phyloP scores from a whole-genome alignment of 1,140 invertebrate genomes.

The Trachymyrmex cornetzi region DNA sequence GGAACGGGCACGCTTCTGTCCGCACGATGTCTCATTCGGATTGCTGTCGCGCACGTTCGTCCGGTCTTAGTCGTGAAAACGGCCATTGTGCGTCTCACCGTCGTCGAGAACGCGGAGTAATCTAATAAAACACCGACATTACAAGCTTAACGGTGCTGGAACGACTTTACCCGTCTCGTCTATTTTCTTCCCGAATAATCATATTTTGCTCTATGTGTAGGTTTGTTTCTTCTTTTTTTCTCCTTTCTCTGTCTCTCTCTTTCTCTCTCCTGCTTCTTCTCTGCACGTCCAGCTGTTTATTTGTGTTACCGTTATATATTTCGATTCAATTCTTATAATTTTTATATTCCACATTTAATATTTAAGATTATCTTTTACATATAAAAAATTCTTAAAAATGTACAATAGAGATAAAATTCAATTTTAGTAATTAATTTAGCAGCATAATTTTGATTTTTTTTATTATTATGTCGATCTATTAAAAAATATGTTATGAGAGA shows the following conservation, averaged over 20 bases:
- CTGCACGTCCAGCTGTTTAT: neutral
- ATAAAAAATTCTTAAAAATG: neutral
- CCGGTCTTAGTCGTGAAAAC: conserved; percentile 33
- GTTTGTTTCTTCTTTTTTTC: neutral
- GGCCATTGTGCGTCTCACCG: conserved; percentile 17
- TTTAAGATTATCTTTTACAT: neutral
- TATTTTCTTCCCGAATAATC: conserved; percentile 29
- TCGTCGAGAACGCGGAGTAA: conserved; percentile 31
- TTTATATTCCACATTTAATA: neutral
- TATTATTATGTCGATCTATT: neutral
- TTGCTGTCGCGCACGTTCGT: conserved; percentile 52
- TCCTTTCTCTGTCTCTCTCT: neutral
- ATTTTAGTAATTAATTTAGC: neutral
- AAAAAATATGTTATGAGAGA: neutral
- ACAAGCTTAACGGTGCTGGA: conserved; percentile 44
- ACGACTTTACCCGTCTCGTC: conserved; percentile 52
- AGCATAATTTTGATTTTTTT: neutral
- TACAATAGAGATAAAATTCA: neutral
- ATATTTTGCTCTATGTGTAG: conserved; percentile 5
- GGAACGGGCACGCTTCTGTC: neutral
- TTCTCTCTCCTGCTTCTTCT: neutral
- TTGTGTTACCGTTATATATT: neutral
- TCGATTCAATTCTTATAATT: neutral
- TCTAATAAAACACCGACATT: conserved; percentile 56
- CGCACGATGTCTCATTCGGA: conserved; percentile 15